Conservation (phyloP, 2,888 invertebrate species). For the Syritta pipiens region DNA sequence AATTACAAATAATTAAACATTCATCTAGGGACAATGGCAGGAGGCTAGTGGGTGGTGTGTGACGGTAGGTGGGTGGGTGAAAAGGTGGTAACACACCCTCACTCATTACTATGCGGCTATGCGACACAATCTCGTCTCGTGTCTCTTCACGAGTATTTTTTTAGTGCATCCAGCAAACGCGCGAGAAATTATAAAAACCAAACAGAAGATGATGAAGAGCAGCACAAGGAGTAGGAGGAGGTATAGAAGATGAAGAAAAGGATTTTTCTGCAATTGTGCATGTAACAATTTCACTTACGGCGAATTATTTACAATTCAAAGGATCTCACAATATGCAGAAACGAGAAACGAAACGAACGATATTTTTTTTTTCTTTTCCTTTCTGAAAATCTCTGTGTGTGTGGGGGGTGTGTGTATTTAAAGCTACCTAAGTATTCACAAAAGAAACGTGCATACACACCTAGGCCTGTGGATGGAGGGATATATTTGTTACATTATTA, state of each 20-base stretch:
- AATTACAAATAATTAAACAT: constrained; percentile 69
- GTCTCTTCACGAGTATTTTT: constrained; percentile 8
- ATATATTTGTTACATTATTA: constrained; percentile 59
- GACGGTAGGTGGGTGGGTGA: constrained; percentile 5
- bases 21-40: constrained; percentile 62
- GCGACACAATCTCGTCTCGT: constrained; percentile 53
- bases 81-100: constrained; percentile 30
- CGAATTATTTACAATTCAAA: constrained; percentile 69
- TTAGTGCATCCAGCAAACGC: constrained; percentile 54
- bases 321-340: constrained; percentile 64
- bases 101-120: constrained; percentile 65
- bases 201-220: constrained; percentile 67
- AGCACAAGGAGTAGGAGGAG: too few relatives aligned
- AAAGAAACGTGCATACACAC: constrained; percentile 20
- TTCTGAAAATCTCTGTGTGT: not conserved
- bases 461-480: too few relatives aligned
- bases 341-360: too few relatives aligned
- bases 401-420: constrained; percentile 27
- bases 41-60: not conserved
- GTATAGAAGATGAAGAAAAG: constrained; percentile 59
- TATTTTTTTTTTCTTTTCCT: constrained; percentile 33
- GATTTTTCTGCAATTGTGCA: constrained; percentile 69
- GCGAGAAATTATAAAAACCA: constrained; percentile 69
- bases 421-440: constrained; percentile 46
- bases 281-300: constrained; percentile 68